These are phyloP conservation scores for Sinosuthora webbiana DNA, from an alignment of 2,113 vertebrate species.

Conservation along the genomic window DNA sequence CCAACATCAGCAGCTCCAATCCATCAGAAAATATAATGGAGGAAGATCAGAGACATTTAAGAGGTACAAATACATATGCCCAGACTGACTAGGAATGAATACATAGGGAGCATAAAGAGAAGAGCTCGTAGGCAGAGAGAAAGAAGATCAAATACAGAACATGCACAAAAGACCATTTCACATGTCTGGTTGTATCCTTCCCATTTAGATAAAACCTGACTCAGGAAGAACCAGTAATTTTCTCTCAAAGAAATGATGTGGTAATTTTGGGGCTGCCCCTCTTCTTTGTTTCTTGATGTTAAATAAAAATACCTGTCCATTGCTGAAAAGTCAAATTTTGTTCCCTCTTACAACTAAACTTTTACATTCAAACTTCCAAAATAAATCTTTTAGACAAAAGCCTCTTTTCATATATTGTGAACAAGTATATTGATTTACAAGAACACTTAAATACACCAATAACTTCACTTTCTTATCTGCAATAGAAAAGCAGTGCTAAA, in stretches of 20 bases:
- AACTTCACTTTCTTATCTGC: neutral
- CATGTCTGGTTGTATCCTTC: neutral
- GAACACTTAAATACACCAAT: neutral
- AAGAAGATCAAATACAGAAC: neutral
- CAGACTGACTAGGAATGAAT: neutral
- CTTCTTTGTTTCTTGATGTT: neutral
- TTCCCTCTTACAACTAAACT: neutral
- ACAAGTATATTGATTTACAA: neutral
- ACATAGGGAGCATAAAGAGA: neutral
- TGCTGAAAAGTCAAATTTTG: neutral
- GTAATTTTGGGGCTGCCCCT: neutral
- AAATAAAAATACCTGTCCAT: neutral
- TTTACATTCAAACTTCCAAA: neutral
- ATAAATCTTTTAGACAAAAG: neutral
- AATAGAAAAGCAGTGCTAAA: neutral
- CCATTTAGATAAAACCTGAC: neutral
- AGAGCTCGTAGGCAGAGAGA: neutral
- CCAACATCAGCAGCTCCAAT: neutral
- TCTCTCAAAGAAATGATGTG: neutral
- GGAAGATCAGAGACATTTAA: neutral
- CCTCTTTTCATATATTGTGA: neutral
- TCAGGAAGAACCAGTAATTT: neutral
- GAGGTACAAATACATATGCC: neutral
- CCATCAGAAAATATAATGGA: neutral
- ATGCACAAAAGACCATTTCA: neutral